Evolutionary conservation across 2,797 vertebrate species (phyloP), one percentile per base, ranked within the genome.

Genomic region (Lacerta bilineata): DNA sequence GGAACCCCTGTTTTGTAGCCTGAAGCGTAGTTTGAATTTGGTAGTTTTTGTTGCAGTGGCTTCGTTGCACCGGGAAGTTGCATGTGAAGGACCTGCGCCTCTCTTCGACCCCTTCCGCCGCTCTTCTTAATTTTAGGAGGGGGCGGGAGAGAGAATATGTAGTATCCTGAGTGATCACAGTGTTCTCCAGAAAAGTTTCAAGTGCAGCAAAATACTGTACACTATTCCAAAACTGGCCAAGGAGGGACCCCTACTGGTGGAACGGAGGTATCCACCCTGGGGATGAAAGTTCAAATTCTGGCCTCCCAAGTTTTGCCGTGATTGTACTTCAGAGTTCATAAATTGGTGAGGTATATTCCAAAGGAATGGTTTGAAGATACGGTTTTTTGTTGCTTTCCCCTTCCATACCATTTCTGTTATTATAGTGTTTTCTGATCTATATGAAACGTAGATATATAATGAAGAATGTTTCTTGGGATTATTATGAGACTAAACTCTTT

Each of bases 111-210:
- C 20, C 50, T 39, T 64, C 29, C 55, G 36, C 85, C 83, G 80
- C 86, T 85, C 76, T 84, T 86, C 87, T 78, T 78, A 91, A 90
- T 92, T 94, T 96, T 90, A 94, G 94, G 71, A 72, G 91, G 25
- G 23, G 36, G 39, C 33, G 15, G 27, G 5, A 17, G 7, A 7
- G 11, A 10, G 13, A n/a, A 25, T 29, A 41, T 29, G 66, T n/a
- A 55, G 33, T 74, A 64, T 77, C 68, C 68, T 33, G 66, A 33
- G 50, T 36, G 36, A 91, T 90, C 95, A 93, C 88, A 95, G 93
- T 93, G 93, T 95, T 95, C 95, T 95, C 94, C 95, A 94, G 96
- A 97, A 89, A 97, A 97, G 96, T 97, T 97, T 97, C 95, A 97
- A 97, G 97, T 97, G 96, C 95, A 96, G 96, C 95, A 96, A 91